These are phyloP conservation scores for Habrosyne pyritoides DNA, from an alignment of 2,888 invertebrate genomes.

Conservation along the genomic window DNA sequence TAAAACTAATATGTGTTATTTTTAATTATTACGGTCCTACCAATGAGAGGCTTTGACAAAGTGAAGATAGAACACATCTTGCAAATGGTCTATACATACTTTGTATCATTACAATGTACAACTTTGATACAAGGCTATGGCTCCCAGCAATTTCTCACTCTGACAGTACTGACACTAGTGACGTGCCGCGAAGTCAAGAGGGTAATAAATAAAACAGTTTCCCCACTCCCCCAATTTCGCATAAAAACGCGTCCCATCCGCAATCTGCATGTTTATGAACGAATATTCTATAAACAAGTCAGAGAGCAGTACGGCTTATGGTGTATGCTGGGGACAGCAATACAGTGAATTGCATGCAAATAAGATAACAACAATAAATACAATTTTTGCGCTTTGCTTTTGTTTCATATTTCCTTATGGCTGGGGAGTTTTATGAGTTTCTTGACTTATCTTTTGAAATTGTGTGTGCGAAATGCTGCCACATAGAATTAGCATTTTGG, in stretches of 20 bases:
- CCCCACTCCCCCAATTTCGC: conserved; percentile 77
- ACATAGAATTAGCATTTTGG: not conserved
- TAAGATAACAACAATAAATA: conserved; percentile 79
- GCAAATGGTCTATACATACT: too few relatives aligned
- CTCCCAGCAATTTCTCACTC: conserved; percentile 61
- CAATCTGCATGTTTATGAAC: conserved; percentile 84
- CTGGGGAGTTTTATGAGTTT: conserved; percentile 54
- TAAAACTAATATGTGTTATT: not conserved
- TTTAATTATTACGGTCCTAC: too few relatives aligned
- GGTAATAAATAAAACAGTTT: conserved; percentile 81
- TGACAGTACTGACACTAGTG: conserved; percentile 54
- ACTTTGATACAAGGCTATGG: conserved; percentile 56
- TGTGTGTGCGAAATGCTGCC: not conserved
- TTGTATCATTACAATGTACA: conserved; percentile 18
- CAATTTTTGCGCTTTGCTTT: conserved; percentile 47
- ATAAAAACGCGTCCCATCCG: conserved; percentile 82
- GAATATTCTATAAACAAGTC: conserved; percentile 82
- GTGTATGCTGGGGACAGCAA: conserved; percentile 65
- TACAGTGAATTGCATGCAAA: conserved; percentile 81
- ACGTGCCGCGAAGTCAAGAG: conserved; percentile 73
- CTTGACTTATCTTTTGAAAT: conserved; percentile 41
- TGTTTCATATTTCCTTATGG: conserved; percentile 59
- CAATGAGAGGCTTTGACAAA: too few relatives aligned
- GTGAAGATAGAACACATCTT: too few relatives aligned
- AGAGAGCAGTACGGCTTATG: conserved; percentile 55